Evolutionary conservation across 2,797 vertebrate genomes (phyloP).

Genomic region (Podarcis lilfordi): DNA sequence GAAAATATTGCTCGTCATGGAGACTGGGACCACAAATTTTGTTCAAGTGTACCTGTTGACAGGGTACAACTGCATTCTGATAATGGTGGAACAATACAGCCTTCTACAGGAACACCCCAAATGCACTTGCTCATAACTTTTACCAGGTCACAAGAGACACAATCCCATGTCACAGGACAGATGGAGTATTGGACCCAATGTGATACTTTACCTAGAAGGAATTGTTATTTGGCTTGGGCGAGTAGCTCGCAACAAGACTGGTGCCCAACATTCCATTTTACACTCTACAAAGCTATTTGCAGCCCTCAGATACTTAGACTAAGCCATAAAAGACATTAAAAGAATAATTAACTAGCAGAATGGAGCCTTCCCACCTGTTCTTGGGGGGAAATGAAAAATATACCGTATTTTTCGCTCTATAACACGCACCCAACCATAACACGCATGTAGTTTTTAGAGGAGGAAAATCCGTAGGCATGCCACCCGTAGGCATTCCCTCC

Average conservation of each 20-base stretch:
- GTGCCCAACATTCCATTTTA: neutral
- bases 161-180: neutral
- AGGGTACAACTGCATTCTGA: neutral
- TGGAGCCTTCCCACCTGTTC: conserved; percentile 3
- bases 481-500: too few species aligned
- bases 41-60: neutral
- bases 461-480: too few species aligned
- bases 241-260: neutral
- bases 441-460: too few species aligned
- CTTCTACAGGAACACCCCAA: neutral
- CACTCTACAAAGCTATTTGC: neutral
- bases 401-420: too few species aligned
- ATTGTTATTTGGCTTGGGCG: neutral
- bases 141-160: neutral
- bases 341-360: neutral
- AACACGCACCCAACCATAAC: too few species aligned
- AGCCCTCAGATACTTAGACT: neutral
- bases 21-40: neutral
- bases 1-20: neutral
- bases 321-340: neutral
- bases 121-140: neutral
- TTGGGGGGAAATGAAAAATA: too few species aligned
- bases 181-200: neutral
- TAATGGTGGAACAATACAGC: neutral
- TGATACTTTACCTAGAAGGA: neutral